Base-by-base conservation (phyloP, 2,888 invertebrate genomes). In the Chrysodeixis includens region DNA sequence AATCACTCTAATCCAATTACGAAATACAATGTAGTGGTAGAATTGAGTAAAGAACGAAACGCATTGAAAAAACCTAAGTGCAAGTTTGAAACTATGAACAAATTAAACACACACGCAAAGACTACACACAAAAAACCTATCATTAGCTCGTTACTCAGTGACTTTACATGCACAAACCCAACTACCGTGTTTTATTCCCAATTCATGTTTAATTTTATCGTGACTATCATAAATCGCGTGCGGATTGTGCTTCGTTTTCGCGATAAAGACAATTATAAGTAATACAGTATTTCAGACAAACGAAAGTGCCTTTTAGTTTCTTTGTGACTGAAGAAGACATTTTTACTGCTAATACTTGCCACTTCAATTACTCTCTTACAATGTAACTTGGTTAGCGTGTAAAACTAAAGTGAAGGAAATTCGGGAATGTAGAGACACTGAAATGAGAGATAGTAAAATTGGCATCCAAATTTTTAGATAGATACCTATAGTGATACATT, bases 171-270 rank as follows among this genome's bases (percentile, higher is more conserved):
- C 14, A 22, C 30, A 26, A 6, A 6, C 26, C 18, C 0, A 14
- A 46, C 32, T 57, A 32, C 62, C 20, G 49, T 18, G 4, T 52
- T 72, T 72, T 53, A 56, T 53, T 26, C 7, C 22, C 40, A 52
- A 1, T 56, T 59, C 66, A 30, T 62, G 77, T 16, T 46, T 8
- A n/a, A 57, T 76, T 62, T 46, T 66, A 51, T 60, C 3, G 9
- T 26, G 6, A 59, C 77, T 54, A 57, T 74, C 73, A 72, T 55
- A 67, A 60, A 57, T 76, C 49, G 74, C 77, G 62, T 74, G 74
- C 71, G 49, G 26, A 51, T 22, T 49, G 44, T 65, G 40, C 40
- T 61, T 65, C 55, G 30, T 65, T 61, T 73, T 61, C 55, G 52
- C 49, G 10, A 58, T 58, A 44, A 12, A 10, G 9, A 22, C 49